phyloP scores from a whole-genome alignment of 2,797 vertebrate genomes.

The Sphenopsis melanotis region DNA sequence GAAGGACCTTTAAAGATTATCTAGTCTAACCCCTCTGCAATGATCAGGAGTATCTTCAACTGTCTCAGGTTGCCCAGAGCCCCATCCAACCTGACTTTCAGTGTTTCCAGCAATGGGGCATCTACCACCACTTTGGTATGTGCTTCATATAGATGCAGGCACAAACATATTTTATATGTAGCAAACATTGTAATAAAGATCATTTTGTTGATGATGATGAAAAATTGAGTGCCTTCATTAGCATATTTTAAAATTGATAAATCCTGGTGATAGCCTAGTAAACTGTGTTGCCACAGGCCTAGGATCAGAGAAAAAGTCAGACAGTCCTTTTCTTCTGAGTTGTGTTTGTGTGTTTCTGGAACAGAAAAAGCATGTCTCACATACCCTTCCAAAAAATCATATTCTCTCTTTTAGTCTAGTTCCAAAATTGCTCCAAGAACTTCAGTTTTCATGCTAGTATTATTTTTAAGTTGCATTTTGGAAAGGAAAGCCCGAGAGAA shows the following conservation, averaged over 20 bases:
- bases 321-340: background rate
- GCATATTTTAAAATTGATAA: background rate
- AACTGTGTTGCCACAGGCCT: background rate
- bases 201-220: background rate
- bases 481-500: background rate
- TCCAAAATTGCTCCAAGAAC: background rate
- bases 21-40: background rate
- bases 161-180: fast-evolving
- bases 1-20: background rate
- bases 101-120: background rate
- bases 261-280: background rate
- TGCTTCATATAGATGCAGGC: background rate
- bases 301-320: background rate
- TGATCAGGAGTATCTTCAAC: background rate
- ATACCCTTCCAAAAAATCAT: background rate
- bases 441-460: background rate
- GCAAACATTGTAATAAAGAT: background rate
- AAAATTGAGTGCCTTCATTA: background rate
- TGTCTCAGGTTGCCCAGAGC: background rate
- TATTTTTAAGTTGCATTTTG: background rate
- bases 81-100: background rate
- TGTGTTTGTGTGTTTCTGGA: background rate
- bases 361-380: background rate
- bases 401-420: background rate
- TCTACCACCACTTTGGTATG: background rate